phyloP scores from a whole-genome alignment of 2,888 invertebrate species.

The Monoplex corrugatus region DNA sequence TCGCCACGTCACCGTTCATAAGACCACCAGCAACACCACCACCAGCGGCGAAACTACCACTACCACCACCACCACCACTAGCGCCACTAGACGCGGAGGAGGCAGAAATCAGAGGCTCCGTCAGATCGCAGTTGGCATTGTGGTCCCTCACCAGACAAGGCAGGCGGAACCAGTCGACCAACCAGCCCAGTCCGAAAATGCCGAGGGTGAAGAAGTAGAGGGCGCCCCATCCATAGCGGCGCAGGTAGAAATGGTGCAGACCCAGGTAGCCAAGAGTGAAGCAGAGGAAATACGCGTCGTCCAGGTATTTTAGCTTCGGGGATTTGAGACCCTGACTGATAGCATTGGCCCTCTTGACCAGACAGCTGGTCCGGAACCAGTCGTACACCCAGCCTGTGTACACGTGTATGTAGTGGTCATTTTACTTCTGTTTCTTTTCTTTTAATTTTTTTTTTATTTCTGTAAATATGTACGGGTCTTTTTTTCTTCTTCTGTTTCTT shows the following conservation, averaged over 20 bases:
- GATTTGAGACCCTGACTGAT: constrained; percentile 37
- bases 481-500: too few relatives aligned
- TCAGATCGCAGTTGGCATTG: constrained; percentile 53
- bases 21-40: not conserved
- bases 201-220: constrained; percentile 70
- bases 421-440: too few relatives aligned
- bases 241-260: constrained; percentile 94
- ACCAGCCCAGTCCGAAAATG: constrained; percentile 67
- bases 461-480: too few relatives aligned
- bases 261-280: constrained; percentile 94
- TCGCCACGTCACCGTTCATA: not conserved
- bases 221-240: constrained; percentile 83
- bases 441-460: too few relatives aligned
- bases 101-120: not conserved
- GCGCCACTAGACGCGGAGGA: too few relatives aligned
- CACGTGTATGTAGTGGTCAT: too few relatives aligned
- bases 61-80: not conserved
- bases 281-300: constrained; percentile 91
- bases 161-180: constrained; percentile 67
- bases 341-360: constrained; percentile 65
- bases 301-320: constrained; percentile 57
- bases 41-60: not conserved
- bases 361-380: constrained; percentile 66
- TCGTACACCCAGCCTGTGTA: constrained; percentile 60
- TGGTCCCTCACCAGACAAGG: constrained; percentile 63